Evolutionary conservation across 2,888 invertebrate genomes (phyloP).

Genomic region (Metopia argyrocephala): DNA sequence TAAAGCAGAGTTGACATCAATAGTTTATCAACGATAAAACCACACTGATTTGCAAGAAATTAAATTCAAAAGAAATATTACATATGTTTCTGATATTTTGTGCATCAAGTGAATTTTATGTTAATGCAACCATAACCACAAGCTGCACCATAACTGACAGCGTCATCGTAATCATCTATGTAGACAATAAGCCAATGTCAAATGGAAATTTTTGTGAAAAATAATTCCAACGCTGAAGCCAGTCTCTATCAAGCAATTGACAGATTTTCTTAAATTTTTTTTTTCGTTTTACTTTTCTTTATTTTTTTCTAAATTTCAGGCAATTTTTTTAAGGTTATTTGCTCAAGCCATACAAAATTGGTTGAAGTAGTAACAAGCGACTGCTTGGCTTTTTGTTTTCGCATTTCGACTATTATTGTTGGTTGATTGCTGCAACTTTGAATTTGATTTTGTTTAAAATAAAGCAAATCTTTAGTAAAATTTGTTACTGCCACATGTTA

Average conservation of each 20-base stretch:
- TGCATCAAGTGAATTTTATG: conserved; percentile 46
- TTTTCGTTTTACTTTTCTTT: neutral
- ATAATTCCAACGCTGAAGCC: neutral
- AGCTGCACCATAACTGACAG: neutral
- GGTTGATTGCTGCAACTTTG: conserved; percentile 18
- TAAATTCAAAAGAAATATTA: neutral
- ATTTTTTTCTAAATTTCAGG: neutral
- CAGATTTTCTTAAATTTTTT: neutral
- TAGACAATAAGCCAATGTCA: conserved; percentile 29
- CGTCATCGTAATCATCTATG: neutral
- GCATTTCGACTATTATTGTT: conserved; percentile 7
- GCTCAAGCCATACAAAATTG: conserved; percentile 57
- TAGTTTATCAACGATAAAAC: neutral
- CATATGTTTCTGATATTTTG: conserved; percentile 10
- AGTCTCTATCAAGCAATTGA: neutral
- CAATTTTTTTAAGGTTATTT: conserved; percentile 26
- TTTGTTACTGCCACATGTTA: neutral
- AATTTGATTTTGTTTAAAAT: conserved; percentile 14
- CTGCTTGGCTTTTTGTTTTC: conserved; percentile 21
- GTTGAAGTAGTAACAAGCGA: conserved; percentile 33
- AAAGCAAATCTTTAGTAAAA: conserved; percentile 1
- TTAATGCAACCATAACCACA: conserved; percentile 18
- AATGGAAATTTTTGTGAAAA: no score
- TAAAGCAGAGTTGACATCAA: conserved; percentile 13
- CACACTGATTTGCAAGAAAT: conserved; percentile 12